Evolutionary conservation across 2,797 vertebrate genomes (phyloP), one percentile per base, ranked within the genome.

Genomic region (Gymnocypris eckloni): DNA sequence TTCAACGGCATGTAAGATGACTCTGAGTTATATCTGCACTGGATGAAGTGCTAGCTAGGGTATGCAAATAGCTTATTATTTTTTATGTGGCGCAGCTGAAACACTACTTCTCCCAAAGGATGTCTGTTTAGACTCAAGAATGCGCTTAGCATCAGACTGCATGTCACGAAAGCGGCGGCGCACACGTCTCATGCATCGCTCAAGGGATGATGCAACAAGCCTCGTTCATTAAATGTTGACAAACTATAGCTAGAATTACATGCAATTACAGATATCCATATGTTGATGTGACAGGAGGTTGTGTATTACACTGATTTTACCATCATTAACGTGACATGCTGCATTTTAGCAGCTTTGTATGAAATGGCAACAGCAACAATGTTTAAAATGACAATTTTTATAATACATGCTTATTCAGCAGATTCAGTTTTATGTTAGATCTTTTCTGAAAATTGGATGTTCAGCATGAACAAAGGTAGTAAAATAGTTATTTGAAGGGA

Each of bases 51-150:
- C 41, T 86, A 10, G 71, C 52, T 45, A 15, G 70, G 56, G 66
- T 56, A 72, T 61, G 72, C 54, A 81, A 76, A 87, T 79, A 87
- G 18, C 61, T 56, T 80, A 71, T 86, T 82, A 79, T 82, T 85
- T 85, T 86, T 78, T 50, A 56, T 72, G 64, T 73, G 83, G 52
- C 2, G 45, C 25, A 12, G 11, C 75, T 72, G 56, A 52, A 87
- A 52, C 75, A 54, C 16, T 56, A 73, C 80, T 80, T 45, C 59
- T 75, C 86, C 81, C 76, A 64, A 67, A 66, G 69, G 86, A 80
- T 11, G 56, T 13, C 54, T 64, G 54, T 75, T 37, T 28, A 83
- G 70, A 66, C 56, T 83, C 64, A 4, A 79, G 77, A 48, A 70
- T 72, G 81, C 37, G 41, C 81, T 72, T 25, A 48, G 16, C 59